These are phyloP conservation scores for Tauraco erythrolophus DNA, from an alignment of 2,113 vertebrate species.

Conservation along the genomic window DNA sequence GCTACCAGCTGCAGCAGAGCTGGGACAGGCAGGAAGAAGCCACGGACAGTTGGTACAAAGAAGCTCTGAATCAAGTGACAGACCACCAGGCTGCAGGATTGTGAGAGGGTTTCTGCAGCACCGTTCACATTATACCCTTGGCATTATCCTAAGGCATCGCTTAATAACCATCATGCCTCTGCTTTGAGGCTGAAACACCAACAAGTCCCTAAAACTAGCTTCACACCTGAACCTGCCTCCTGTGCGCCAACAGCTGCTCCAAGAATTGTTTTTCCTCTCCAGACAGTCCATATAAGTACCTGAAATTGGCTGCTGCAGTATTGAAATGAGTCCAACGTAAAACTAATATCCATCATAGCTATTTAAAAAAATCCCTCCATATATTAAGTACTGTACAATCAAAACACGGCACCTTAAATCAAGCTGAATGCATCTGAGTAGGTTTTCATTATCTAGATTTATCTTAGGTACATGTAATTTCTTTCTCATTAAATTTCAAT, in stretches of 20 bases:
- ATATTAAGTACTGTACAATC: background rate
- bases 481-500: slow-evolving; percentile 8
- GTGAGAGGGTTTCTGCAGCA: background rate
- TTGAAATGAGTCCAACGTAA: background rate
- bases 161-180: background rate
- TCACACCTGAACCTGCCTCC: background rate
- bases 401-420: slow-evolving; percentile 32
- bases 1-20: background rate
- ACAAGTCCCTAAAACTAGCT: background rate
- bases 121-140: background rate
- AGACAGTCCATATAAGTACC: background rate
- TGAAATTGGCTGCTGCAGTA: background rate
- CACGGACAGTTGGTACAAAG: background rate
- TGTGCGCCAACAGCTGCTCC: background rate
- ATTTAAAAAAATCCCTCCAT: background rate
- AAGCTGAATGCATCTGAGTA: background rate
- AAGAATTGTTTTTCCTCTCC: background rate
- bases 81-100: background rate
- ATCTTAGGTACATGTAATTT: background rate
- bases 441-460: slow-evolving; percentile 24
- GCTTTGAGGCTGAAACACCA: background rate
- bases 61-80: background rate
- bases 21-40: background rate
- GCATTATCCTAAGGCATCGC: background rate
- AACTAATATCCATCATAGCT: background rate